Percentiles rank a stretch among this genome's conserved stretches.
Conservation (phyloP, 2,888 invertebrate genomes). For the Microchrysa polita region DNA sequence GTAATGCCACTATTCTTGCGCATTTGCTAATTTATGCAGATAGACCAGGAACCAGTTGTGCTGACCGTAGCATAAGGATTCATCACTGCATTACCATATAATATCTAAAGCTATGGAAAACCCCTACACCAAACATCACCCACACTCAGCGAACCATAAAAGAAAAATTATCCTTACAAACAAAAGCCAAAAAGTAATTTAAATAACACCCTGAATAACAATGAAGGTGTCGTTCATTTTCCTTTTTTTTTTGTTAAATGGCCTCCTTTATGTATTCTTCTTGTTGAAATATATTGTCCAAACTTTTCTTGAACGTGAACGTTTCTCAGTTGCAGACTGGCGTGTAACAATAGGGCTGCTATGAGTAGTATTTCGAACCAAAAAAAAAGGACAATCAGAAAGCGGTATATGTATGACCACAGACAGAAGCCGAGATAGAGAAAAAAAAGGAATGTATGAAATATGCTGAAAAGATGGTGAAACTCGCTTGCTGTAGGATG, state of each 20-base stretch:
- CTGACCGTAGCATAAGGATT: too few relatives aligned
- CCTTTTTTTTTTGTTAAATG: not conserved
- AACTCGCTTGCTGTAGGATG: not conserved
- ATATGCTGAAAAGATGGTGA: not conserved
- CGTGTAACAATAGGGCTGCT: not conserved
- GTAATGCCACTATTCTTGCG: too few relatives aligned
- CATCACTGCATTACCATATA: too few relatives aligned
- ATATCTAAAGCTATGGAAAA: too few relatives aligned
- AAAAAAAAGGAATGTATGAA: not conserved
- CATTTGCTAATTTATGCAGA: too few relatives aligned
- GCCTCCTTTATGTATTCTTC: too few relatives aligned
- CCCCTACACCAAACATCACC: too few relatives aligned
- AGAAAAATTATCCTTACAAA: not conserved
- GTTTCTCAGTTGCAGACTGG: not conserved
- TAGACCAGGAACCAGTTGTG: too few relatives aligned
- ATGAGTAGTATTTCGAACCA: not conserved
- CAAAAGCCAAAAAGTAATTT: constrained; percentile 3
- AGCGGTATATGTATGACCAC: not conserved
- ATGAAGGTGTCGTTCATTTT: not conserved
- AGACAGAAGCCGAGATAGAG: not conserved
- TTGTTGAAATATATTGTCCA: too few relatives aligned
- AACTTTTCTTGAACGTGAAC: not conserved
- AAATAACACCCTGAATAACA: constrained; percentile 1
- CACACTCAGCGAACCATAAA: not conserved
- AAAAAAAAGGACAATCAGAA: constrained; percentile 1